phyloP scores from a whole-genome alignment of 1,140 invertebrate species.

The Trichonephila inaurata region DNA sequence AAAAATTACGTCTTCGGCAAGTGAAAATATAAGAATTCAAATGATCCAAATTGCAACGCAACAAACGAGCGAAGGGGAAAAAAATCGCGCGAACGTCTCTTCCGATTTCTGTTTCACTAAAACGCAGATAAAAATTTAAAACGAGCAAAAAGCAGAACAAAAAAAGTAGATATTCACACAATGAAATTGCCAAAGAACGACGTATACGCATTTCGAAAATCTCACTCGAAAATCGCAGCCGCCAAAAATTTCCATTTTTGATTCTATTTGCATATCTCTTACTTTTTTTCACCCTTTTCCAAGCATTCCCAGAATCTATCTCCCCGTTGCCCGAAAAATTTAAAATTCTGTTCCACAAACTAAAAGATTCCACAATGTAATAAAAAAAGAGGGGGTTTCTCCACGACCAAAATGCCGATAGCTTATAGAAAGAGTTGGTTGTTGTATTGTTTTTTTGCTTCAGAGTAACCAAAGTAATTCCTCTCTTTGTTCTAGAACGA shows the following conservation, averaged over 20 bases:
- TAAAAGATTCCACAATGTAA: slow-evolving; percentile 74
- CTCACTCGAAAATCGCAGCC: slow-evolving; percentile 62
- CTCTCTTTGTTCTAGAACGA: slow-evolving; percentile 31
- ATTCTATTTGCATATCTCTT: slow-evolving; percentile 71
- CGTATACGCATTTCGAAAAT: slow-evolving; percentile 45
- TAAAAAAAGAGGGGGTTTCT: slow-evolving; percentile 43
- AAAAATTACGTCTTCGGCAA: neutral
- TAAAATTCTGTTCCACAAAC: slow-evolving; percentile 61
- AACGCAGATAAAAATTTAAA: slow-evolving; percentile 63
- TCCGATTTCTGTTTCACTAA: slow-evolving; percentile 15
- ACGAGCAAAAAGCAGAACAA: slow-evolving; percentile 35
- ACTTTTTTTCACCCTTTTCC: neutral
- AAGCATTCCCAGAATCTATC: slow-evolving; percentile 48
- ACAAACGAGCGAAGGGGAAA: neutral
- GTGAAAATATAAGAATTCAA: neutral
- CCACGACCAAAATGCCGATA: slow-evolving; percentile 40
- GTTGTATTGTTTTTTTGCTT: slow-evolving; percentile 57
- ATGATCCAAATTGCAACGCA: slow-evolving; percentile 10
- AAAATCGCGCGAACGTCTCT: neutral
- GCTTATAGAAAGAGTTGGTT: slow-evolving; percentile 53
- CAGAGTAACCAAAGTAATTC: slow-evolving; percentile 70
- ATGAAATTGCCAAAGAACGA: slow-evolving; percentile 71
- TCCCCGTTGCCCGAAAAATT: slow-evolving; percentile 47
- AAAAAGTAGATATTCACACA: slow-evolving; percentile 65
- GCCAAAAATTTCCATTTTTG: slow-evolving; percentile 64